phyloP scores from a whole-genome alignment of 2,888 invertebrate species.

The Pachliopta kotzebuea region DNA sequence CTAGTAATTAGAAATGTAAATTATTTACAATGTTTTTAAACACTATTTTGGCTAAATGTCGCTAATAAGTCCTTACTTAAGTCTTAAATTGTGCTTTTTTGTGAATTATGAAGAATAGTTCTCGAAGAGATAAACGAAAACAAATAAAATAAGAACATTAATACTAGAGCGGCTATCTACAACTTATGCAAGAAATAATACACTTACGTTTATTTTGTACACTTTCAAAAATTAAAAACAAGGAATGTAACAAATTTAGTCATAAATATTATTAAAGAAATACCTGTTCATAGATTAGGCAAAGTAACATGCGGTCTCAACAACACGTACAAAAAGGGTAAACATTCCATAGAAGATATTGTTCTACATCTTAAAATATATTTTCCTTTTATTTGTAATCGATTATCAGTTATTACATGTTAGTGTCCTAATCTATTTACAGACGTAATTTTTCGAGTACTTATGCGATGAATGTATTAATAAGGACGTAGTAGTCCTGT shows the following conservation, averaged over 20 bases:
- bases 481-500: slow-evolving; percentile 28
- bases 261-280: slow-evolving; percentile 48
- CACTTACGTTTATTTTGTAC: slow-evolving; percentile 73
- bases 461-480: slow-evolving; percentile 33
- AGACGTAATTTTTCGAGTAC: slow-evolving; percentile 35
- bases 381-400: slow-evolving; percentile 1
- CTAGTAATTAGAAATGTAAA: slow-evolving; percentile 64
- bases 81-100: slow-evolving; percentile 72
- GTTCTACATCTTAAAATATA: not conserved
- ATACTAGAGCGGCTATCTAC: slow-evolving; percentile 53
- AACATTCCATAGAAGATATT: not conserved
- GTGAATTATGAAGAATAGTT: slow-evolving; percentile 47
- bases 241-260: slow-evolving; percentile 52
- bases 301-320: slow-evolving; percentile 20
- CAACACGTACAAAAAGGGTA: not conserved
- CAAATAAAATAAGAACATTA: slow-evolving; percentile 22
- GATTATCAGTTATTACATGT: slow-evolving; percentile 34
- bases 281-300: slow-evolving; percentile 42
- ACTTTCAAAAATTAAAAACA: slow-evolving; percentile 59
- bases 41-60: slow-evolving; percentile 78
- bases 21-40: slow-evolving; percentile 71
- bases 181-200: slow-evolving; percentile 53
- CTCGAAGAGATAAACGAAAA: slow-evolving; percentile 20
- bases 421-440: slow-evolving; percentile 45
- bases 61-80: slow-evolving; percentile 67